Evolutionary conservation across 2,113 vertebrate species (phyloP).

Genomic region (Oxyruncus cristatus): DNA sequence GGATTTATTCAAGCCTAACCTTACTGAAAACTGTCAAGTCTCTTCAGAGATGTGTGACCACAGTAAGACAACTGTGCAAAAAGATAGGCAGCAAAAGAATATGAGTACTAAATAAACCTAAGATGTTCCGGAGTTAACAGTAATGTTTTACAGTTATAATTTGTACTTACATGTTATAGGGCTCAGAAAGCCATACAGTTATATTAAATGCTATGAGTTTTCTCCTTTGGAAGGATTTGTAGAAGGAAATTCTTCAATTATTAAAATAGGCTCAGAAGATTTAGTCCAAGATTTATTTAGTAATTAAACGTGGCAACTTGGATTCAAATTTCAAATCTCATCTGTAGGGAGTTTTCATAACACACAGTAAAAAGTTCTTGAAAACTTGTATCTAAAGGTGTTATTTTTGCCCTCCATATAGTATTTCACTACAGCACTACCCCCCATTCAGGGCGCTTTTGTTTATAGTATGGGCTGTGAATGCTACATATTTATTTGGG

Average conservation of each 20-base stretch:
- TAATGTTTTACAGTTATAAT: background rate
- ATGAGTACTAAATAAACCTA: background rate
- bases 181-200: background rate
- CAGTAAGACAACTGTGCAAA: background rate
- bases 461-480: background rate
- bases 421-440: background rate
- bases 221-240: slow-evolving; percentile 22
- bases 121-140: background rate
- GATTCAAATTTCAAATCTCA: slow-evolving; percentile 1
- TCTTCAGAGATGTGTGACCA: background rate
- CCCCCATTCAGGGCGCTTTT: background rate
- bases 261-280: background rate
- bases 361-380: background rate
- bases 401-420: background rate
- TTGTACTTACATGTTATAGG: background rate
- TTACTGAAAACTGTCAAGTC: background rate
- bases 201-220: background rate
- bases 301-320: slow-evolving; percentile 16
- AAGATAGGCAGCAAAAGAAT: background rate
- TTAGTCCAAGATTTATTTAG: slow-evolving; percentile 39
- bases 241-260: slow-evolving; percentile 18
- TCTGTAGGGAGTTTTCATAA: background rate
- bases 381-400: background rate
- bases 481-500: background rate
- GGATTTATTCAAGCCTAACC: background rate